phyloP scores from a whole-genome alignment of 2,113 vertebrate genomes.

The Spea multiplicata region DNA sequence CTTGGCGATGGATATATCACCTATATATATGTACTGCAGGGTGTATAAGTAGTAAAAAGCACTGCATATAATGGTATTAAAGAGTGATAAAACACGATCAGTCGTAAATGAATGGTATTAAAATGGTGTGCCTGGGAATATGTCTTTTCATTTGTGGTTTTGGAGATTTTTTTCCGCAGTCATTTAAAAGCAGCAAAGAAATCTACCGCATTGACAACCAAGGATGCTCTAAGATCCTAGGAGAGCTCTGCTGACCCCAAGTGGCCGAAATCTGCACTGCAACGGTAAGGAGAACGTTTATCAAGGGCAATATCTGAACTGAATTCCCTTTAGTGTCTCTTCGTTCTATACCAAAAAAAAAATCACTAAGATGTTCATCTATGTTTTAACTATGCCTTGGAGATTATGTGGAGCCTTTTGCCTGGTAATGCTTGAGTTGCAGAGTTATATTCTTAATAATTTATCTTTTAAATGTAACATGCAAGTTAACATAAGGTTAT shows the following conservation, averaged over 20 bases:
- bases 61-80: background rate
- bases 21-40: too few relatives aligned
- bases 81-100: slow-evolving; percentile 12
- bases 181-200: slow-evolving; percentile 53
- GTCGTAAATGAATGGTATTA: slow-evolving; percentile 45
- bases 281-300: background rate
- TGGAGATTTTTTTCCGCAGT: slow-evolving; percentile 60
- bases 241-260: slow-evolving; percentile 66
- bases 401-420: background rate
- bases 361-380: background rate
- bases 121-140: slow-evolving; percentile 53
- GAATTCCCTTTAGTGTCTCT: background rate
- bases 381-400: background rate
- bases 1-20: too few relatives aligned
- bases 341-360: background rate
- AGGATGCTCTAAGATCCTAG: slow-evolving; percentile 26
- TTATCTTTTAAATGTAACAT: background rate
- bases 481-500: background rate
- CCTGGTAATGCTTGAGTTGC: background rate
- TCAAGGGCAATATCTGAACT: background rate
- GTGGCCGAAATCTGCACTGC: slow-evolving; percentile 47
- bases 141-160: slow-evolving; percentile 52
- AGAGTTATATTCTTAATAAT: background rate
- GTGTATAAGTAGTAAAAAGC: too few relatives aligned
- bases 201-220: slow-evolving; percentile 61